Conservation (phyloP, 2,797 vertebrate genomes). For the Amniataba percoides region DNA sequence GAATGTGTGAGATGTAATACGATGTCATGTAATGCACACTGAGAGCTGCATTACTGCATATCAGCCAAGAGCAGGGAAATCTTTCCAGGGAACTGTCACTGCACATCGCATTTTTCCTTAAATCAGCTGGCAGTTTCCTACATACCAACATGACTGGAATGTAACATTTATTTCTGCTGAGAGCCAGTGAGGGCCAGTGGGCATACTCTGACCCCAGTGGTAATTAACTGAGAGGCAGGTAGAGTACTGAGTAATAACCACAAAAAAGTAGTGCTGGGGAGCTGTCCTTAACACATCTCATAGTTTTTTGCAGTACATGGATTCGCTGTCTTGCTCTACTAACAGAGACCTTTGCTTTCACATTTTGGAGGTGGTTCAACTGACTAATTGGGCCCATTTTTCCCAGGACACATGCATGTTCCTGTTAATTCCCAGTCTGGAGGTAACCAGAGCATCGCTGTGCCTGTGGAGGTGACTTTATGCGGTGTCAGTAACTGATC, state of each 20-base stretch:
- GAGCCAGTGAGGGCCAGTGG: background rate
- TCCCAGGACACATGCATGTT: constrained; percentile 34
- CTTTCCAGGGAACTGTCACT: constrained; percentile 21
- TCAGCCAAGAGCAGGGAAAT: constrained; percentile 11
- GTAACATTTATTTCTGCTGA: constrained; percentile 40
- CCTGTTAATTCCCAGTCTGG: constrained; percentile 42
- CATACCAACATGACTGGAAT: constrained; percentile 19
- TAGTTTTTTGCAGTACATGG: constrained; percentile 19
- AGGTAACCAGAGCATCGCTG: constrained; percentile 44
- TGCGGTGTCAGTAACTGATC: constrained; percentile 26
- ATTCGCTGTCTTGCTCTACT: constrained; percentile 39
- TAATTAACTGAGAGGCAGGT: constrained; percentile 47
- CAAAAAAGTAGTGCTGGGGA: constrained; percentile 15
- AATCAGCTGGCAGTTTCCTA: constrained; percentile 26
- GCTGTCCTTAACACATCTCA: constrained; percentile 35
- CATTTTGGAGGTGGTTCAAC: constrained; percentile 45
- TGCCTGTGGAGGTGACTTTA: constrained; percentile 31
- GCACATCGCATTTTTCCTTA: constrained; percentile 27
- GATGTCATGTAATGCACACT: constrained; percentile 6
- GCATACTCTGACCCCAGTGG: constrained; percentile 38
- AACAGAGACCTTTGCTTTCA: constrained; percentile 53
- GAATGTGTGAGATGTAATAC: background rate
- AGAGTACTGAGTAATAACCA: constrained; percentile 23
- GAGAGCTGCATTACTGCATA: constrained; percentile 5
- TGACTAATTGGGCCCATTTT: constrained; percentile 61